Evolutionary conservation across 2,797 vertebrate species (phyloP), one percentile per base, ranked within the genome.

Genomic region (Typhlichthys subterraneus): DNA sequence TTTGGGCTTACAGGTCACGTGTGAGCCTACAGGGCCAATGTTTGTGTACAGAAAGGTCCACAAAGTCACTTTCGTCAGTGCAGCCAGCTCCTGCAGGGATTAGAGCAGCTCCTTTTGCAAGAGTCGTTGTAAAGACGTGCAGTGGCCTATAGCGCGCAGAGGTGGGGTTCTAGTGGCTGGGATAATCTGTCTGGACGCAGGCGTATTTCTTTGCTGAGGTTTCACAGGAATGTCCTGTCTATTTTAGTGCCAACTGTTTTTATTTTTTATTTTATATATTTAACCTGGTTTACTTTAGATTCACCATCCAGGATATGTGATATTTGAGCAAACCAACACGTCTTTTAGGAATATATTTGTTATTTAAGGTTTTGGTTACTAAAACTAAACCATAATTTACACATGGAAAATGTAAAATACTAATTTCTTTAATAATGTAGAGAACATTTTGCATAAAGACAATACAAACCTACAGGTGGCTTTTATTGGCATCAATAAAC

Each of bases 71-170:
- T 87, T 89, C 73, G 76, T 85, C 83, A 69, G 59, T 72, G 77
- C 85, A 81, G 81, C 86, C 85, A 65, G 82, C 80, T 90, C 85
- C 81, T 69, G 74, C 54, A 0, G 72, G 88, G 89, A 92, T 90
- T 89, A 89, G 82, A 75, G 73, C 58, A 65, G 80, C 85, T 87
- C 62, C 80, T 88, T 89, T 90, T 88, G 89, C 85, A 88, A 45
- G 76, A 75, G 79, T 72, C 6, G 74, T 3, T 42, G 5, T 8
- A 55, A 31, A 77, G 78, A 88, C 67, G 70, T 83, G 82, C 55
- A 71, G 75, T 61, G 72, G 81, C 71, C 78, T 73, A 29, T 29
- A 64, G 70, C 78, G 57, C 71, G 85, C 77, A 71, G 69, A 56
- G 65, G 64, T 59, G 49, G 59, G 62, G 69, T 65, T 81, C 69